Percentiles rank a stretch among this genome's conserved stretches.
phyloP scores from a whole-genome alignment of 2,888 invertebrate genomes.

The Pseudoips prasinana region DNA sequence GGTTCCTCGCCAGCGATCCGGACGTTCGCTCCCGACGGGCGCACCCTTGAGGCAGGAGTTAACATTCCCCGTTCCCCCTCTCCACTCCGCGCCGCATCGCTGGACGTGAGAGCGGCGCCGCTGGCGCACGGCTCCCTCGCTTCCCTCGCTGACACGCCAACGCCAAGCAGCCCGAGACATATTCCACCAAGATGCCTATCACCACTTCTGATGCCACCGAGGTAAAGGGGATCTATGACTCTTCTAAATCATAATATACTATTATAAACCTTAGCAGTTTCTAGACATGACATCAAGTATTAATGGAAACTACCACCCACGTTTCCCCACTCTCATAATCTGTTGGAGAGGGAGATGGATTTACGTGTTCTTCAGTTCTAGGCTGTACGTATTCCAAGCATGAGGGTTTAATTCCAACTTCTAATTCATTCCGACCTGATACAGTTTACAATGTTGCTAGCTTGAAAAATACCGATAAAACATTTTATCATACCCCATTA shows the following conservation, averaged over 20 bases:
- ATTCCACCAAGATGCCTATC: slow-evolving; percentile 85
- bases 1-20: slow-evolving; percentile 93
- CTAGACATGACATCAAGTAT: background rate
- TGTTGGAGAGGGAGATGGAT: too few relatives aligned
- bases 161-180: slow-evolving; percentile 68
- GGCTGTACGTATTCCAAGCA: too few relatives aligned
- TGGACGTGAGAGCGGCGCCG: slow-evolving; percentile 88
- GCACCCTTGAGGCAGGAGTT: slow-evolving; percentile 79
- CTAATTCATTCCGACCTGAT: too few relatives aligned
- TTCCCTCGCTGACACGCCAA: slow-evolving; percentile 81
- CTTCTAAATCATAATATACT: background rate
- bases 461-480: too few relatives aligned
- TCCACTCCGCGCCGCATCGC: slow-evolving; percentile 88
- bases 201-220: slow-evolving; percentile 89
- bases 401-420: too few relatives aligned
- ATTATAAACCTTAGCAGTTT: background rate
- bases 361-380: too few relatives aligned
- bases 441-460: too few relatives aligned
- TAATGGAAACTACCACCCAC: too few relatives aligned
- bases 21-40: slow-evolving; percentile 91
- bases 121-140: slow-evolving; percentile 88
- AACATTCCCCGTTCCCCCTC: slow-evolving; percentile 88
- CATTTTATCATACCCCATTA: too few relatives aligned
- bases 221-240: slow-evolving; percentile 48
- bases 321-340: too few relatives aligned